These are phyloP conservation scores for Aplysina aerophoba DNA, from an alignment of 37 sponge, comb jelly and placozoan genomes.

Conservation along the genomic window DNA sequence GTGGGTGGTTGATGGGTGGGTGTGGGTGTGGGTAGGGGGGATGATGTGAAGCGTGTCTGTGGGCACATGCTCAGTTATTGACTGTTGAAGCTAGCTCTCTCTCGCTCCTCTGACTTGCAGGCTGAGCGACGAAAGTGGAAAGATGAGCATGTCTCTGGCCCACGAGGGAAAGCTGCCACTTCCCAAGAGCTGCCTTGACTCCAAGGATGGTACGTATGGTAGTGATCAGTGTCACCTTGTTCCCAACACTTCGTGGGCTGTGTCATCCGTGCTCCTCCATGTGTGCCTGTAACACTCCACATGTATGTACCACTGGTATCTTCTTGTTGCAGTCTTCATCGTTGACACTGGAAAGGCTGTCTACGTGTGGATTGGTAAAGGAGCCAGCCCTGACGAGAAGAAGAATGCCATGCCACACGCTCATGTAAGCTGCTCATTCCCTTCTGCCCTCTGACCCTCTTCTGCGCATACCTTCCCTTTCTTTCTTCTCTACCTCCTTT, in stretches of 20 bases:
- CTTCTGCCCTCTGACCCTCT: neutral
- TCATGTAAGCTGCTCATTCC: constrained; percentile 48
- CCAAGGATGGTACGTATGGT: constrained; percentile 32
- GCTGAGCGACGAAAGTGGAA: constrained; percentile 45
- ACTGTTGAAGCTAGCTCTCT: too few species aligned
- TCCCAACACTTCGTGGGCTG: too few species aligned
- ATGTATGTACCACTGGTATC: too few species aligned
- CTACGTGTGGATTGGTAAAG: constrained; percentile 57
- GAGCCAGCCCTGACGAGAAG: constrained; percentile 52
- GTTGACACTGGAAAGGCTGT: constrained; percentile 46
- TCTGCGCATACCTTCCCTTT: neutral
- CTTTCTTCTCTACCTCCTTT: too few species aligned
- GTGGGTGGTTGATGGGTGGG: too few species aligned
- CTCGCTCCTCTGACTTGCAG: neutral
- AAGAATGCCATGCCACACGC: constrained; percentile 70
- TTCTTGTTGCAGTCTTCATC: constrained; percentile 40
- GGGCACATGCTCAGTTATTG: neutral
- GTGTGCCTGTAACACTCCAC: too few species aligned
- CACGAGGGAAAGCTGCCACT: constrained; percentile 6
- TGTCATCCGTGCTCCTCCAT: too few species aligned
- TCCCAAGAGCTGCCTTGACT: neutral
- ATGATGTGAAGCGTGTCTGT: too few species aligned
- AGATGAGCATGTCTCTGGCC: constrained; percentile 14
- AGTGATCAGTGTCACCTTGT: neutral
- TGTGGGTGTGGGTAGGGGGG: too few species aligned